phyloP scores from a whole-genome alignment of 2,888 invertebrate species.

The Amiota minor region DNA sequence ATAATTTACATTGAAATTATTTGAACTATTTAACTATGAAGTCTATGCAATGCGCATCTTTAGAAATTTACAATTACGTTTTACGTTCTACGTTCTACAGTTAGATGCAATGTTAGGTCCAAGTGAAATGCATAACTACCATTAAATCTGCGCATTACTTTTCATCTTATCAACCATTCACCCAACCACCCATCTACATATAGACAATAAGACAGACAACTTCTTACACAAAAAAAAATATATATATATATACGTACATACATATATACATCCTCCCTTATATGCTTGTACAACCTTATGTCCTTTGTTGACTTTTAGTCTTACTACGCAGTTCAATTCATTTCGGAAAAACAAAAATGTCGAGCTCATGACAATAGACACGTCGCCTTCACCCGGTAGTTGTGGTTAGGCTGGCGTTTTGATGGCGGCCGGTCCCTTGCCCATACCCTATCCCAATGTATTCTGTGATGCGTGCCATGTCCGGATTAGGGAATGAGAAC shows the following conservation, averaged over 20 bases:
- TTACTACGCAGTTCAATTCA: slow-evolving; percentile 63
- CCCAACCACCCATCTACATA: no score
- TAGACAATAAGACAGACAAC: no score
- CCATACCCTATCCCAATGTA: slow-evolving; percentile 61
- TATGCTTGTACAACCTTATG: slow-evolving; percentile 15
- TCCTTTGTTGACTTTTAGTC: slow-evolving; percentile 54
- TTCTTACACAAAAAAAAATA: slow-evolving; percentile 45
- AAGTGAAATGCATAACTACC: background rate
- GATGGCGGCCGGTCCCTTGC: slow-evolving; percentile 11
- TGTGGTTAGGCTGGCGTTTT: background rate
- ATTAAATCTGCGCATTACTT: slow-evolving; percentile 2
- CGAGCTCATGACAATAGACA: slow-evolving; percentile 8
- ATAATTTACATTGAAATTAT: no score
- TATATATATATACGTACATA: slow-evolving; percentile 51
- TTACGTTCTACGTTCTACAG: no score
- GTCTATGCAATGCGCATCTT: no score
- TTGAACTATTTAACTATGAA: no score
- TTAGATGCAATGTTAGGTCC: no score
- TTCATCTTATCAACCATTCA: background rate
- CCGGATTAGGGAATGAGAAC: background rate
- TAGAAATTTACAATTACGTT: no score
- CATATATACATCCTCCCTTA: no score
- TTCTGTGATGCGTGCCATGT: slow-evolving; percentile 25
- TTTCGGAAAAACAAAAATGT: slow-evolving; percentile 10
- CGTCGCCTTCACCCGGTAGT: slow-evolving; percentile 29